Evolutionary conservation across 2,888 invertebrate genomes (phyloP).

Genomic region (Ennomos quercinarius): DNA sequence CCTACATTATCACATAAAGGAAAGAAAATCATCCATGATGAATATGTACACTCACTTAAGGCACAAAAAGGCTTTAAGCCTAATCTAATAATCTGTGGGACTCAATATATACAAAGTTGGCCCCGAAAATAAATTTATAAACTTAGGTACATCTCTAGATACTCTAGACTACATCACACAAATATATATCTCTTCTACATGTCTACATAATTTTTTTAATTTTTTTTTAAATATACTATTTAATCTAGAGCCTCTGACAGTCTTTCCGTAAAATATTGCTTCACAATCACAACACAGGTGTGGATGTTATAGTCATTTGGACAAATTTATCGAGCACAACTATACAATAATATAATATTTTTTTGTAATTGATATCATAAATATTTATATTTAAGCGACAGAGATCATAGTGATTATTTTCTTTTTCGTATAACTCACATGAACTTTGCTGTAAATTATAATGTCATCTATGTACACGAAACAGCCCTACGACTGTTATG

Average conservation of each 20-base stretch:
- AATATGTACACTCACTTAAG: slow-evolving; percentile 75
- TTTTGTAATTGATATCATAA: slow-evolving; percentile 36
- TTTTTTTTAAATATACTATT: slow-evolving; percentile 54
- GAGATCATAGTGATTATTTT: slow-evolving; percentile 20
- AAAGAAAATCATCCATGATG: slow-evolving; percentile 74
- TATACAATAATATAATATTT: slow-evolving; percentile 7
- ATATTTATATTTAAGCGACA: slow-evolving; percentile 14
- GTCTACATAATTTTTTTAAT: slow-evolving; percentile 24
- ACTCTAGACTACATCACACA: slow-evolving; percentile 45
- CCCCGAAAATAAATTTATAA: slow-evolving; percentile 66
- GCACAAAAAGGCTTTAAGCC: slow-evolving; percentile 79
- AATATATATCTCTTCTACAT: slow-evolving; percentile 45
- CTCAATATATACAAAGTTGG: slow-evolving; percentile 69
- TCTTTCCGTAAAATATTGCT: slow-evolving; percentile 72
- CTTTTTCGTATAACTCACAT: slow-evolving; percentile 22
- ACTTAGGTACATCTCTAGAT: slow-evolving; percentile 8
- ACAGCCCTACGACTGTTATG: slow-evolving; percentile 41
- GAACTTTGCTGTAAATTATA: slow-evolving; percentile 34
- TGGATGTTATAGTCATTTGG: slow-evolving; percentile 46
- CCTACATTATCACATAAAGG: slow-evolving; percentile 67
- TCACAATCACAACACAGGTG: slow-evolving; percentile 68
- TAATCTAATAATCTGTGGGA: slow-evolving; percentile 53
- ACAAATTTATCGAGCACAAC: slow-evolving; percentile 32
- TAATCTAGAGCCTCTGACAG: slow-evolving; percentile 71
- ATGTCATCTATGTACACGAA: slow-evolving; percentile 56